A percentile compares a stretch with the other conserved stretches of the same genome.
These are phyloP conservation scores for Catalaphyllia jardinei DNA, from an alignment of 64 coral and sea anemone genomes.

Conservation along the genomic window DNA sequence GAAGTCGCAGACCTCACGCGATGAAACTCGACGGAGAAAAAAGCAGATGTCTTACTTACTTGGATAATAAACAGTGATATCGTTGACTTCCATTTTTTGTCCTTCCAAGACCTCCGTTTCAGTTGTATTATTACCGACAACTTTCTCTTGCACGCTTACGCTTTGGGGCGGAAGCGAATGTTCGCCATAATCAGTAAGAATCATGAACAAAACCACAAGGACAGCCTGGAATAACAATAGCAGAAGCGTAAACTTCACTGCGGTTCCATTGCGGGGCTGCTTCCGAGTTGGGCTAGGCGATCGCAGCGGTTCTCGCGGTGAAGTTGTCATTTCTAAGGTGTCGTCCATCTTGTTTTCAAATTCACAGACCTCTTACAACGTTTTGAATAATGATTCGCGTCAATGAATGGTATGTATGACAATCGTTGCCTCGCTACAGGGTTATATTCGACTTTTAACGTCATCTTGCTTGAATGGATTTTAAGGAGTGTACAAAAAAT, in stretches of 20 bases:
- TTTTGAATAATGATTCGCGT: too few relatives aligned
- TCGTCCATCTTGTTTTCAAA: conserved; percentile 4
- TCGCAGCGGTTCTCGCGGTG: not conserved
- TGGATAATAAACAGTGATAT: conserved; percentile 15
- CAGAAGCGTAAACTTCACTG: conserved; percentile 45
- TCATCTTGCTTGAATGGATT: too few relatives aligned
- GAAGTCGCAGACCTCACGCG: too few relatives aligned
- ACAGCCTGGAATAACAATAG: conserved; percentile 37
- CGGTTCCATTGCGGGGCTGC: not conserved
- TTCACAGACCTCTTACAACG: not conserved
- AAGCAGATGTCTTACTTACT: not conserved
- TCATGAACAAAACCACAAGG: conserved; percentile 37
- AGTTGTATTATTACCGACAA: not conserved
- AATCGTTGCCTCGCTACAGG: too few relatives aligned
- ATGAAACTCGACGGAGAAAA: not conserved
- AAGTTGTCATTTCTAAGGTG: not conserved
- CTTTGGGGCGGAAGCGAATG: conserved; percentile 17
- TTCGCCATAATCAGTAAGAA: conserved; percentile 55
- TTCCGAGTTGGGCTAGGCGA: not conserved
- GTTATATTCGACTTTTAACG: too few relatives aligned
- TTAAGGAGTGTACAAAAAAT: too few relatives aligned
- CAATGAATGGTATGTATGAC: too few relatives aligned
- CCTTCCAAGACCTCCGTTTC: not conserved
- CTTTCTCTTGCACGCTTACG: not conserved
- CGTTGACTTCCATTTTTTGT: not conserved